phyloP scores from a whole-genome alignment of 2,888 invertebrate species.

The Flexamia atlantica region DNA sequence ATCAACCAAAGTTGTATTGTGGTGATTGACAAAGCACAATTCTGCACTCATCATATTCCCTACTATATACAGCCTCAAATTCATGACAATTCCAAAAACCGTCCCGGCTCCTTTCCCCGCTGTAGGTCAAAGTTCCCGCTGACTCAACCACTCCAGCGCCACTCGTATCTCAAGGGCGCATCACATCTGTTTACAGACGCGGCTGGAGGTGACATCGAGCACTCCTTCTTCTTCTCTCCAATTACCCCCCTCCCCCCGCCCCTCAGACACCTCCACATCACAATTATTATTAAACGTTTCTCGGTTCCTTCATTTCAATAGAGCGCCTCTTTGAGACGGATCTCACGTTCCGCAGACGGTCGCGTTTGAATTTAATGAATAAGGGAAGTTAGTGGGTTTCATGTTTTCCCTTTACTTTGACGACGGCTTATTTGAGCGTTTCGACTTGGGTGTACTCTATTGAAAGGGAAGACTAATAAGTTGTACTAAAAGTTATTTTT shows the following conservation, averaged over 20 bases:
- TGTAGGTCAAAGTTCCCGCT: background rate
- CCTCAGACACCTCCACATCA: constrained; percentile 15
- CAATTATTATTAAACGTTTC: constrained; percentile 54
- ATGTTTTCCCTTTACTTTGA: constrained; percentile 23
- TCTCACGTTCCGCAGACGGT: constrained; percentile 17
- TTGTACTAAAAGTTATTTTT: too few relatives aligned
- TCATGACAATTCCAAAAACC: background rate
- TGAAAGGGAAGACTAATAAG: too few relatives aligned
- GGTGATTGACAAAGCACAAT: too few relatives aligned
- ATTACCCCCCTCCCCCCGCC: constrained; percentile 27
- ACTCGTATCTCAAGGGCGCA: constrained; percentile 28
- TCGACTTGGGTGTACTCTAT: background rate
- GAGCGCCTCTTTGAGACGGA: constrained; percentile 22
- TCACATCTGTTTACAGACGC: constrained; percentile 36
- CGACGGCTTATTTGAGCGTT: background rate
- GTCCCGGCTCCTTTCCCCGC: background rate
- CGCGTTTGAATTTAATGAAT: constrained; percentile 41
- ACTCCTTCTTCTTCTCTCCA: constrained; percentile 56
- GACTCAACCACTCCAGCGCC: constrained; percentile 6
- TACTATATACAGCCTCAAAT: too few relatives aligned
- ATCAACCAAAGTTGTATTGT: too few relatives aligned
- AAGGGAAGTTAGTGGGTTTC: constrained; percentile 32
- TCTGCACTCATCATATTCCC: too few relatives aligned
- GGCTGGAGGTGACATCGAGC: constrained; percentile 55
- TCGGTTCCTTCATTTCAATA: constrained; percentile 47